These are phyloP conservation scores for Caradrina clavipalpis DNA, from an alignment of 2,888 invertebrate species.

Conservation along the genomic window DNA sequence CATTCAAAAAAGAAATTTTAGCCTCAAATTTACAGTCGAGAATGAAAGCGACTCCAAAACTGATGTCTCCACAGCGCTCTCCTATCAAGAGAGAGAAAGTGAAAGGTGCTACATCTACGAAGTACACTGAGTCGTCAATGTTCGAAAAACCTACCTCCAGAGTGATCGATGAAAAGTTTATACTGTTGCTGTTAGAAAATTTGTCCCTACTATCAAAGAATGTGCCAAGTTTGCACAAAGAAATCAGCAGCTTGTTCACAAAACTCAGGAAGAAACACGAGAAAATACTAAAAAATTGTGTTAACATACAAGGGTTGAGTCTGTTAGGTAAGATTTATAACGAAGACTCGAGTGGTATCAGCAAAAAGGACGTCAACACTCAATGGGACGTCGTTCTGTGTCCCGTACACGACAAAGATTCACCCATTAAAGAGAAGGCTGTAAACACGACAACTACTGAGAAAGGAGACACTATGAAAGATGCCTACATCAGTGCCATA, in stretches of 20 bases:
- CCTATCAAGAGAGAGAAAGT: neutral
- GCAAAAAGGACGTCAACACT: constrained; percentile 66
- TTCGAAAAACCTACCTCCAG: constrained; percentile 73
- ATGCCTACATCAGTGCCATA: constrained; percentile 50
- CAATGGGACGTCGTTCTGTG: constrained; percentile 60
- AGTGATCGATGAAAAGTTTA: constrained; percentile 81
- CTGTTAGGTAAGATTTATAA: constrained; percentile 81
- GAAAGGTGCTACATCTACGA: constrained; percentile 4
- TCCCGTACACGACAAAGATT: neutral
- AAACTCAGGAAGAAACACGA: constrained; percentile 79
- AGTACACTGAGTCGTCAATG: constrained; percentile 64
- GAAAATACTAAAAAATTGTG: constrained; percentile 67
- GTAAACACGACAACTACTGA: constrained; percentile 34
- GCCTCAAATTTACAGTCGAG: constrained; percentile 61
- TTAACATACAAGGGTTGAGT: constrained; percentile 73
- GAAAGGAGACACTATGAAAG: constrained; percentile 20
- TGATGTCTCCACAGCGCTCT: constrained; percentile 40
- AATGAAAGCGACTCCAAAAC: constrained; percentile 61
- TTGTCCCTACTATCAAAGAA: constrained; percentile 77
- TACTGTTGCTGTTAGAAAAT: constrained; percentile 81
- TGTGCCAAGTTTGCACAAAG: constrained; percentile 76
- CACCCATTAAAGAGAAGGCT: constrained; percentile 27
- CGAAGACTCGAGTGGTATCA: constrained; percentile 62
- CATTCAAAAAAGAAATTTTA: constrained; percentile 70
- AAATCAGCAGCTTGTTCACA: constrained; percentile 76